Percentiles rank a stretch among this genome's conserved stretches.
These are phyloP conservation scores for Rhingia campestris DNA, from an alignment of 2,888 invertebrate species.

Conservation along the genomic window DNA sequence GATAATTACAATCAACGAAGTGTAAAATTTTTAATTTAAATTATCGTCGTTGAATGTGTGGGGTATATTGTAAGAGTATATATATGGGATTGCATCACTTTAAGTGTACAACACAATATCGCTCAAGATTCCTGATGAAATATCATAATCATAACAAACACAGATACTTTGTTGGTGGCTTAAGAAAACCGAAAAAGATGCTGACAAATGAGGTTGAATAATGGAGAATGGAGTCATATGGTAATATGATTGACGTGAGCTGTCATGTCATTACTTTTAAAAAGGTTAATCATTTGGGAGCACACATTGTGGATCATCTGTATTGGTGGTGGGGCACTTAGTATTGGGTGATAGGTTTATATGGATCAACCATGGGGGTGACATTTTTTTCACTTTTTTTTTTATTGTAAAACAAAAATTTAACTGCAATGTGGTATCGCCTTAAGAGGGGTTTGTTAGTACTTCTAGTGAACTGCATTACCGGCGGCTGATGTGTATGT, in stretches of 20 bases:
- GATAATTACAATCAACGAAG: constrained; percentile 70
- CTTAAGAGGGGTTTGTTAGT: too few species aligned
- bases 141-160: constrained; percentile 3
- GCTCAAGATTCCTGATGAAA: constrained; percentile 16
- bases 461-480: too few species aligned
- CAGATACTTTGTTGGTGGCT: constrained; percentile 10
- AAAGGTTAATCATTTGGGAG: too few species aligned
- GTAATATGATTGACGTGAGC: constrained; percentile 10
- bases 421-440: too few species aligned
- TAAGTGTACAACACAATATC: constrained; percentile 13
- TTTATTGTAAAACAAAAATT: too few species aligned
- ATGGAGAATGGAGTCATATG: constrained; percentile 36
- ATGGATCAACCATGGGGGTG: too few species aligned
- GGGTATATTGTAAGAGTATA: neutral
- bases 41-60: constrained; percentile 32
- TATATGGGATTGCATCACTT: constrained; percentile 51
- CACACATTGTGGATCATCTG: too few species aligned
- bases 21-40: constrained; percentile 71
- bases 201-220: constrained; percentile 11
- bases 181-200: constrained; percentile 1
- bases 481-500: too few species aligned
- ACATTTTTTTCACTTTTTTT: too few species aligned
- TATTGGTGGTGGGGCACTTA: too few species aligned
- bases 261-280: too few species aligned
- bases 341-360: too few species aligned